These are phyloP conservation scores for Itoplectis maculator DNA, from an alignment of 2,888 invertebrate genomes.

Conservation along the genomic window DNA sequence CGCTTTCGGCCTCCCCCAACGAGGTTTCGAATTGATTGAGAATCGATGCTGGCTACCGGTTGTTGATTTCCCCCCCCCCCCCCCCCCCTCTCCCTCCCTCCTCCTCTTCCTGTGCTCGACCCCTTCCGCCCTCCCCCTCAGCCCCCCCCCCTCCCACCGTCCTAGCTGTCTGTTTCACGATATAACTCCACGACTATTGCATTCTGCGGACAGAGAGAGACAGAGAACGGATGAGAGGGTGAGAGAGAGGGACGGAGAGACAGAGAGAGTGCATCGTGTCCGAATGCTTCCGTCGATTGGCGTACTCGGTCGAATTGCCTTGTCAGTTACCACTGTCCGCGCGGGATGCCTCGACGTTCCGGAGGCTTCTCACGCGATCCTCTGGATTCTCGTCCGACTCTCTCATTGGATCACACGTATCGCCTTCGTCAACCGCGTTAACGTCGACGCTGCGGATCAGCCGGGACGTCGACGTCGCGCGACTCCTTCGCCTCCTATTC, in stretches of 20 bases:
- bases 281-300: conserved; percentile 45
- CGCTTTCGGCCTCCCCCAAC: conserved; percentile 32
- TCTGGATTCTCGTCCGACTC: no score
- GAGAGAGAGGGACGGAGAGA: no score
- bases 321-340: conserved; percentile 54
- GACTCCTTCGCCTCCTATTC: no score
- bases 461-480: background rate
- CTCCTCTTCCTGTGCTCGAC: background rate
- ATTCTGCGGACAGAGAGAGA: conserved; percentile 1
- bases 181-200: conserved; percentile 19
- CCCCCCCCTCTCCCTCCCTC: background rate
- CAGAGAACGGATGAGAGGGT: no score
- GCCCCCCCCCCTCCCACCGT: conserved; percentile 43
- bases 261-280: background rate
- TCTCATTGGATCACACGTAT: conserved; percentile 25
- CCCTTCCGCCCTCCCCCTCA: conserved; percentile 3
- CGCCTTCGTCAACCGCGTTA: conserved; percentile 35
- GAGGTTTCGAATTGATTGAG: conserved; percentile 45
- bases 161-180: background rate
- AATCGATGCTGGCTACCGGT: conserved; percentile 48
- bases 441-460: conserved; percentile 49
- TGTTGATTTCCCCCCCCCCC: conserved; percentile 42
- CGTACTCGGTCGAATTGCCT: conserved; percentile 58
- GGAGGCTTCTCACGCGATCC: conserved; percentile 27
- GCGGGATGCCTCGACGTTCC: conserved; percentile 36